A percentile compares a stretch with the other conserved stretches of the same genome.
Evolutionary conservation across 2,888 invertebrate species (phyloP).

Genomic region (Aphelenchoides bicaudatus): DNA sequence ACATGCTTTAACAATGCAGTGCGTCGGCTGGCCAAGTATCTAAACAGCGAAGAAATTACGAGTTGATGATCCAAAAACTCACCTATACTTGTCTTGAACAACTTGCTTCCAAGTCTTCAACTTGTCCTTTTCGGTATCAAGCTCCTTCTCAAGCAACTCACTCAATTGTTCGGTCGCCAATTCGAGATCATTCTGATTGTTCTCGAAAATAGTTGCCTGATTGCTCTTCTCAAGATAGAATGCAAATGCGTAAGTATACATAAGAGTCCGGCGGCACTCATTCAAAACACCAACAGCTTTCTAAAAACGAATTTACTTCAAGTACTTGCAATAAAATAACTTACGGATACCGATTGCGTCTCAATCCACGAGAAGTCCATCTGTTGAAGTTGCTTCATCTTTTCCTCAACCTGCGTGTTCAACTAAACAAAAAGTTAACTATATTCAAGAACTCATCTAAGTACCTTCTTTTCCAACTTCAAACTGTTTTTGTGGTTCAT

Average conservation of each 20-base stretch:
- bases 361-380: constrained; percentile 99
- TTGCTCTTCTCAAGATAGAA: constrained; percentile 96
- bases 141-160: constrained; percentile 94
- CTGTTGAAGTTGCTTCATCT: constrained; percentile 99
- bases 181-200: constrained; percentile 67
- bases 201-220: constrained; percentile 94
- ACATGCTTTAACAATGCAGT: constrained; percentile 93
- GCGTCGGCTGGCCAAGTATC: constrained; percentile 95
- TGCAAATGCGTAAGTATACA: constrained; percentile 99
- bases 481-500: constrained; percentile 99
- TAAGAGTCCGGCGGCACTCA: constrained; percentile 86
- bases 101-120: constrained; percentile 66
- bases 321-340: no score
- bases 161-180: constrained; percentile 93
- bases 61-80: no score
- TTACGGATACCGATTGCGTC: no score
- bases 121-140: constrained; percentile 82
- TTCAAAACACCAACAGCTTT: constrained; percentile 72
- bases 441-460: constrained; percentile 20
- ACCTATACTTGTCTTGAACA: constrained; percentile 65
- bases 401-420: constrained; percentile 88
- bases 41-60: no score
- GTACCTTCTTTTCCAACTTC: constrained; percentile 85
- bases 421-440: constrained; percentile 64
- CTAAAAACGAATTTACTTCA: no score